A percentile compares a stretch with the other conserved stretches of the same genome.
phyloP scores from a whole-genome alignment of 2,797 vertebrate species.

The Cichlasoma orientale region DNA sequence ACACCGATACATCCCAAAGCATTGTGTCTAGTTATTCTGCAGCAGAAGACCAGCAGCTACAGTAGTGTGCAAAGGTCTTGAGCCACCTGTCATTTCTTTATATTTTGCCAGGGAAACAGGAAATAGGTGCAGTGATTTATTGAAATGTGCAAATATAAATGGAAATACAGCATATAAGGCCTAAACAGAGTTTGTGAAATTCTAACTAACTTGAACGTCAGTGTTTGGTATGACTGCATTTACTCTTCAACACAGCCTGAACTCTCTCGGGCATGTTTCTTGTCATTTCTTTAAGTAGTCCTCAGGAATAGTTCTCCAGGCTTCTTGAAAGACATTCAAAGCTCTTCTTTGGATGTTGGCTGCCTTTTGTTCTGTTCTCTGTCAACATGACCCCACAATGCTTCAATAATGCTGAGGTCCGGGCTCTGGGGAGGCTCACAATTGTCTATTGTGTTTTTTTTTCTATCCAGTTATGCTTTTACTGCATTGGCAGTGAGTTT shows the following conservation, averaged over 20 bases:
- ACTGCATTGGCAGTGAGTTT: background rate
- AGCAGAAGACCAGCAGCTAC: slow-evolving; percentile 22
- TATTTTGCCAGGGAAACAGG: background rate
- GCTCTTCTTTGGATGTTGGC: background rate
- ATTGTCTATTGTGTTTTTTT: background rate
- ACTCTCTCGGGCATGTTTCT: no score
- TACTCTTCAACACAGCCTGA: no score
- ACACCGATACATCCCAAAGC: slow-evolving; percentile 34
- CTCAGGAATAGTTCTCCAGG: background rate
- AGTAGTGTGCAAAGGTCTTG: background rate
- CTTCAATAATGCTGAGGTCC: background rate
- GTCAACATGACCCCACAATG: background rate
- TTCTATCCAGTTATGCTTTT: background rate
- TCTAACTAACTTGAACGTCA: background rate
- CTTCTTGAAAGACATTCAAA: background rate
- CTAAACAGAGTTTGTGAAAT: background rate
- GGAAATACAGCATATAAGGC: background rate
- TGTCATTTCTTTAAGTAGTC: background rate
- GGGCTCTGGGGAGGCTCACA: background rate
- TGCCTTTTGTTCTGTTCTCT: background rate
- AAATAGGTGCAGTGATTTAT: background rate
- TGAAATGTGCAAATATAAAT: background rate
- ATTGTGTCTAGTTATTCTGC: slow-evolving; percentile 28
- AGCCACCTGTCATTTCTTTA: background rate
- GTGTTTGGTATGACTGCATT: background rate